Percentiles rank a stretch among this genome's conserved stretches.
phyloP scores from a whole-genome alignment of 2,888 invertebrate species.

The Parnassius mnemosyne region DNA sequence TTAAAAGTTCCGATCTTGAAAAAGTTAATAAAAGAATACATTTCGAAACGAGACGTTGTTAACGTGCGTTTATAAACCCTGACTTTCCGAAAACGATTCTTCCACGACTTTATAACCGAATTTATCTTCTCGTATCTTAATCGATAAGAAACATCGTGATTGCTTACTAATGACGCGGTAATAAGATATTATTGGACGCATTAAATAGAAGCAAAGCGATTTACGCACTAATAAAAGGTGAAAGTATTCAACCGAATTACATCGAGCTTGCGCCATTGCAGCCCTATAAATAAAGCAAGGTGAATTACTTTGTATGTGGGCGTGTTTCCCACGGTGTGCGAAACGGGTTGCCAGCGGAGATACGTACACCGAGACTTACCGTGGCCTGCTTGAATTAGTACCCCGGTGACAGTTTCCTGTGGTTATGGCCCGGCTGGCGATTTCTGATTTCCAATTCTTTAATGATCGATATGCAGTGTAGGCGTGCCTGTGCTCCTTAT shows the following conservation, averaged over 20 bases:
- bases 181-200: conserved; percentile 12
- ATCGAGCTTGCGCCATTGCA: conserved; percentile 38
- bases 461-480: conserved; percentile 31
- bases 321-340: conserved; percentile 75
- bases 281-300: conserved; percentile 69
- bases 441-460: conserved; percentile 44
- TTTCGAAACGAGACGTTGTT: too few relatives aligned
- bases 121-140: conserved; percentile 10
- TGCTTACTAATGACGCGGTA: conserved; percentile 3
- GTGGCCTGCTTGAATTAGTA: conserved; percentile 70
- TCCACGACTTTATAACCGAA: conserved; percentile 22
- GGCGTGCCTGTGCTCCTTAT: conserved; percentile 26
- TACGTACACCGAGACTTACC: conserved; percentile 67
- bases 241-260: conserved; percentile 36
- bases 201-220: conserved; percentile 21
- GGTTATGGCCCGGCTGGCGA: conserved; percentile 57
- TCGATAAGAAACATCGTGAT: conserved; percentile 9
- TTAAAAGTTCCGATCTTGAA: too few relatives aligned
- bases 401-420: conserved; percentile 75
- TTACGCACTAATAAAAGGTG: conserved; percentile 29
- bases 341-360: conserved; percentile 70
- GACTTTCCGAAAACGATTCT: too few relatives aligned
- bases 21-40: too few relatives aligned
- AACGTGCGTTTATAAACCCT: conserved; percentile 7
- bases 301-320: conserved; percentile 69